phyloP scores from a whole-genome alignment of 2,888 invertebrate genomes.

The Mesoligia furuncula region DNA sequence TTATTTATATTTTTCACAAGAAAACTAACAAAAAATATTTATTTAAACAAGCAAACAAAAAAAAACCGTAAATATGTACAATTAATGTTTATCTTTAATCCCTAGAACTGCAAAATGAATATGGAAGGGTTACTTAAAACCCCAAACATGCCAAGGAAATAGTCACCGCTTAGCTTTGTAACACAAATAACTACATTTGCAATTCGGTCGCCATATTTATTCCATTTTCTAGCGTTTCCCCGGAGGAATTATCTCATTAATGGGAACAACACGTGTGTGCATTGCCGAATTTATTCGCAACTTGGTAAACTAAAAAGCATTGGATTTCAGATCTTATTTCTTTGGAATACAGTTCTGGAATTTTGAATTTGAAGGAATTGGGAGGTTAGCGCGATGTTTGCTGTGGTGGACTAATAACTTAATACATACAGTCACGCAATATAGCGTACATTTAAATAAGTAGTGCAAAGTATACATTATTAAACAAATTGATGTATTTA shows the following conservation, averaged over 20 bases:
- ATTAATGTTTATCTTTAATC: background rate
- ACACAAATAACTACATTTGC: slow-evolving; percentile 72
- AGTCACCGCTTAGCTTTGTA: slow-evolving; percentile 58
- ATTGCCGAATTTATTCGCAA: slow-evolving; percentile 52
- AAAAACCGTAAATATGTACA: too few species aligned
- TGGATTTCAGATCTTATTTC: slow-evolving; percentile 53
- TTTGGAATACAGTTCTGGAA: slow-evolving; percentile 41
- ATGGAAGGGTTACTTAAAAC: slow-evolving; percentile 32
- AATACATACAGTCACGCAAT: slow-evolving; percentile 64
- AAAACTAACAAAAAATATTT: background rate
- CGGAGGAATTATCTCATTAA: slow-evolving; percentile 79
- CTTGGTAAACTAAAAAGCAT: slow-evolving; percentile 23
- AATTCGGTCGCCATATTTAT: slow-evolving; percentile 75
- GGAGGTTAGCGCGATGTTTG: slow-evolving; percentile 49
- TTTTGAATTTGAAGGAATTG: slow-evolving; percentile 22
- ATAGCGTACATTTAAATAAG: slow-evolving; percentile 32
- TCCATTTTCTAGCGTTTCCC: slow-evolving; percentile 76
- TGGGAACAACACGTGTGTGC: slow-evolving; percentile 74
- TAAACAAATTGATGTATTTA: slow-evolving; percentile 51
- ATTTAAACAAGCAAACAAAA: background rate
- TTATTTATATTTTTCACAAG: background rate
- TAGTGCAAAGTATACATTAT: slow-evolving; percentile 35
- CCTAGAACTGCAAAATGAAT: background rate
- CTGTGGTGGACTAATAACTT: slow-evolving; percentile 65
- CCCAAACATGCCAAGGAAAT: slow-evolving; percentile 37